These are phyloP conservation scores for Epistrophe grossulariae DNA, from an alignment of 2,888 invertebrate genomes.

Conservation along the genomic window DNA sequence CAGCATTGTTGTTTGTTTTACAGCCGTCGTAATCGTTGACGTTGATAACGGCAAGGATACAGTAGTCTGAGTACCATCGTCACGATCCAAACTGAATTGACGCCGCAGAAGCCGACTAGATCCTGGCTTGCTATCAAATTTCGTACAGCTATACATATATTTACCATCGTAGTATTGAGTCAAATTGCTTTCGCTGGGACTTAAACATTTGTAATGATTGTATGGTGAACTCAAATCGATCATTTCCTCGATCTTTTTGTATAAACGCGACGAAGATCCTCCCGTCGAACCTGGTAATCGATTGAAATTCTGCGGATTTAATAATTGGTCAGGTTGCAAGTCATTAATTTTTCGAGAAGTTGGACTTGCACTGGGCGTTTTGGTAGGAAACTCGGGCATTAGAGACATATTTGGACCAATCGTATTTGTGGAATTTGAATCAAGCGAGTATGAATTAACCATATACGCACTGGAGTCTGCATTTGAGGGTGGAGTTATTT, in stretches of 20 bases:
- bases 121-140: constrained; percentile 83
- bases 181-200: constrained; percentile 86
- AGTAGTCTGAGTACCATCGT: constrained; percentile 85
- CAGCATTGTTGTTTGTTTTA: constrained; percentile 80
- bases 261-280: constrained; percentile 82
- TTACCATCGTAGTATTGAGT: constrained; percentile 83
- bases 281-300: constrained; percentile 81
- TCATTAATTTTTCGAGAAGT: constrained; percentile 83
- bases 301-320: constrained; percentile 83
- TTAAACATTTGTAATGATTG: constrained; percentile 89
- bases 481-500: constrained; percentile 83
- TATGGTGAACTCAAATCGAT: constrained; percentile 90
- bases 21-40: constrained; percentile 71
- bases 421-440: constrained; percentile 83
- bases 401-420: constrained; percentile 81
- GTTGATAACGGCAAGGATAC: constrained; percentile 77
- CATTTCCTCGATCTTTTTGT: constrained; percentile 84
- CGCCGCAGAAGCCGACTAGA: constrained; percentile 86
- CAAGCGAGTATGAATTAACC: constrained; percentile 83
- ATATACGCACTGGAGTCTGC: constrained; percentile 80
- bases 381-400: constrained; percentile 81
- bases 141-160: constrained; percentile 80
- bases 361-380: constrained; percentile 81
- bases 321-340: constrained; percentile 81
- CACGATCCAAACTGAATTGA: constrained; percentile 89